Base-by-base conservation (phyloP, 1,140 invertebrate genomes). In the Drosophila ohnishii region DNA sequence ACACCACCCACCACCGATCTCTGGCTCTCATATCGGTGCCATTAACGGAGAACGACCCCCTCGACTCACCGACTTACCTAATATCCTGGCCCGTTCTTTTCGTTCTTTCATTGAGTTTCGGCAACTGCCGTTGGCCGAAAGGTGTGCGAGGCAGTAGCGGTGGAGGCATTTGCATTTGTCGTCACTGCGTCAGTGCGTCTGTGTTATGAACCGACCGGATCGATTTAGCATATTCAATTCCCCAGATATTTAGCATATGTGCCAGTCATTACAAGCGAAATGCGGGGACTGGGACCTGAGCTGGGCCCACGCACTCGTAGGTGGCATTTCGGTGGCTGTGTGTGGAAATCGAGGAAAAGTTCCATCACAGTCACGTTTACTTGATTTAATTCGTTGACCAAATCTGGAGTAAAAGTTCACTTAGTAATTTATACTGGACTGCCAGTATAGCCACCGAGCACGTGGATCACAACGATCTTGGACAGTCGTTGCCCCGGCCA, bases 351-450 rank as follows among this genome's bases (percentile, higher is more conserved):
- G 58, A 73, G 76, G 84, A 88, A 86, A 87, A 87, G 84, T 87
- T 88, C 83, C 61, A 80, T 80, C 76, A 83, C 58, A 57, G 62
- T 75, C 69, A 58, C 64, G 87, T 88, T 88, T 88, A 75, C 67
- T 88, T 84, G 80, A 88, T 75, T 88, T 61, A 70, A 88, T 80
- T 80, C 77, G 51, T 62, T 57, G 64, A 37, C 85, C 62, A 67
- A 84, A 88, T 63, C 80, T 88, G 64, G 84, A 89, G 85, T 88
- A 88, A 89, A 84, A 88, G 84, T 88, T 88, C 85, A 83, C 45
- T 1, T 8, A 16, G 44, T 88, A 87, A 87, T 87, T 82, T 87
- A 86, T 86, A 69, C 82, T 11, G 77, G 39, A 39, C 40, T 45
- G 44, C 25, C 16, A 47, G 61, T 42, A 37, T 63, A 8, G n/a